These are phyloP conservation scores for Podilymbus podiceps DNA, from an alignment of 2,113 vertebrate genomes.

Conservation along the genomic window DNA sequence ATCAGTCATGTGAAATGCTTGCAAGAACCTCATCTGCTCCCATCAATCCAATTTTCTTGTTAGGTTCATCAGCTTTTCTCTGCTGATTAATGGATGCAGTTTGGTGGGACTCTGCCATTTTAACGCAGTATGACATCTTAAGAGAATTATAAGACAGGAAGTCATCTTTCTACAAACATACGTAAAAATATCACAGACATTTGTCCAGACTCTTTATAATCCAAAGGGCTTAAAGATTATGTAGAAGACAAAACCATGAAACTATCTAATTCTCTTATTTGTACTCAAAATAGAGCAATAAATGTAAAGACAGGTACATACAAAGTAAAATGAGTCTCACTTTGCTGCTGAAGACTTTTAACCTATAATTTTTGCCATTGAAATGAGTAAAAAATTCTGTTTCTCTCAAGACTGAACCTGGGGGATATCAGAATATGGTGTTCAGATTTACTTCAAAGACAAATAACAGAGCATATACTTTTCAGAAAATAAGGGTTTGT, in stretches of 20 bases:
- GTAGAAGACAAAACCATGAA: neutral
- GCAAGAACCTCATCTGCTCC: slow-evolving; percentile 32
- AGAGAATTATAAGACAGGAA: slow-evolving; percentile 15
- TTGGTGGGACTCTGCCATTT: neutral
- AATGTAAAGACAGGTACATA: neutral
- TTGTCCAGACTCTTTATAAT: neutral
- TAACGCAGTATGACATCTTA: neutral
- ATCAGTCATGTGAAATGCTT: slow-evolving; percentile 42
- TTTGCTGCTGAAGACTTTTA: neutral
- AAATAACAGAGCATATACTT: neutral
- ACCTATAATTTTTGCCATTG: neutral
- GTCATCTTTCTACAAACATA: neutral
- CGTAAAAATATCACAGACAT: neutral
- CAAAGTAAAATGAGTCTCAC: neutral
- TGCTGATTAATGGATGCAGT: slow-evolving; percentile 1
- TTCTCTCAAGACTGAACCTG: neutral
- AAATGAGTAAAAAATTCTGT: neutral
- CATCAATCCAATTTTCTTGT: neutral
- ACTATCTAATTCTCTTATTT: neutral
- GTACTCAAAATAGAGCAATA: neutral
- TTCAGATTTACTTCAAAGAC: neutral
- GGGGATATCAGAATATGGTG: neutral
- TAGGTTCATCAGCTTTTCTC: slow-evolving; percentile 23
- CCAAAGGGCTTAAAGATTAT: neutral
- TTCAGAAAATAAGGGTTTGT: neutral